phyloP scores from a whole-genome alignment of 2,888 invertebrate genomes.

The Drosophila quinaria region DNA sequence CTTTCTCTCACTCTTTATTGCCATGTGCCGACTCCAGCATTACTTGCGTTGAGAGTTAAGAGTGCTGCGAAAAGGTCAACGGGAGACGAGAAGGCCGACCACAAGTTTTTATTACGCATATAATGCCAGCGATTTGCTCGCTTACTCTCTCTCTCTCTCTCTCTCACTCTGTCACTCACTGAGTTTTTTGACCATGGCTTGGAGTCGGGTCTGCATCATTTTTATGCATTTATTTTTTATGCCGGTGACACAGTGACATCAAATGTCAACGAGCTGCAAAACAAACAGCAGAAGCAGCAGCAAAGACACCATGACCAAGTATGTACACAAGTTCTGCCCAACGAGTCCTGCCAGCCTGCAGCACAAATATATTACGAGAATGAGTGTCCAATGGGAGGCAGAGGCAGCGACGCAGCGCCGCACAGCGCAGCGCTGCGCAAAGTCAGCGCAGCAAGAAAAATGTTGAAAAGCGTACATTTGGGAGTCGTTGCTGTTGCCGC shows the following conservation, averaged over 20 bases:
- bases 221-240: conserved; percentile 82
- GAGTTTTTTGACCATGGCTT: conserved; percentile 11
- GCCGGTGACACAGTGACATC: conserved; percentile 80
- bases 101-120: conserved; percentile 81
- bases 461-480: conserved; percentile 74
- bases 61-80: conserved; percentile 72
- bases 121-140: conserved; percentile 74
- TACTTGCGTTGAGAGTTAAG: conserved; percentile 16
- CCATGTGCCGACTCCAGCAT: conserved; percentile 18
- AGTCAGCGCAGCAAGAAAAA: conserved; percentile 58
- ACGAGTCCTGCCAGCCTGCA: conserved; percentile 27
- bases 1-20: conserved; percentile 21
- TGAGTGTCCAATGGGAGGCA: conserved; percentile 68
- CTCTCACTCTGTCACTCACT: neutral
- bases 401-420: conserved; percentile 34
- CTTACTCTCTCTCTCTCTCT: neutral
- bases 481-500: conserved; percentile 65
- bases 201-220: conserved; percentile 63
- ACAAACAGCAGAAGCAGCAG: conserved; percentile 70
- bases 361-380: conserved; percentile 70
- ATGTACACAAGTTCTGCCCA: conserved; percentile 22
- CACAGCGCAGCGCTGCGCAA: conserved; percentile 28
- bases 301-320: conserved; percentile 8
- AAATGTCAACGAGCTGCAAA: conserved; percentile 82
- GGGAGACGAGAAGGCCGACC: conserved; percentile 49